Evolutionary conservation across 1,140 invertebrate genomes (phyloP), one percentile per base, ranked within the genome.

Genomic region (Drosophila serrata): DNA sequence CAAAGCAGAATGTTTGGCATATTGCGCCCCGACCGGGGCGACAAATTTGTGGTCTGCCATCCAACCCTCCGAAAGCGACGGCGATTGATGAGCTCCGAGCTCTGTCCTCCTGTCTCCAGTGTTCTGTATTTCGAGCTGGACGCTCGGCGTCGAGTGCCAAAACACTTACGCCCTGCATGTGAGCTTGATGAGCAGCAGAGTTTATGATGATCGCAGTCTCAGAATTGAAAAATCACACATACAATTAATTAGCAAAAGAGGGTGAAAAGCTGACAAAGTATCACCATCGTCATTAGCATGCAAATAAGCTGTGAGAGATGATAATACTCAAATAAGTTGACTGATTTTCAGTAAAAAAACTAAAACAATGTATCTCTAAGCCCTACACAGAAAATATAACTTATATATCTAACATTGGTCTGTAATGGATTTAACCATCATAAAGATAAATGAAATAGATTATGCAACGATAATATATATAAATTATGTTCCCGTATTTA

Each of bases 131-230:
- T 63, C 62, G 64, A 82, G 80, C 79, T 87, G 79, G 82, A 82
- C 81, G 51, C 75, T 46, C 63, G 31, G 63, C 51, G 57, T 45
- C 59, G 78, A 81, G 79, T 82, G 75, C 69, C 82, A 85, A 72
- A 85, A 85, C 77, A 85, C 76, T 85, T 80, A 84, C 57, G 68
- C 82, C 64, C 59, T 49, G 53, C 19, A 19, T 35, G 39, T 59
- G 35, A 40, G 51, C 59, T 73, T 76, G 79, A 87, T 69, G 57
- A 39, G 45, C 46, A 29, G 58, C 53, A 55, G 67, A 62, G 67
- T 29, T n/a, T n/a, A n/a, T 62, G 67, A 75, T 48, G 67, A 62
- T 64, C 33, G 19, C 22, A 35, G 43, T 29, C 57, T 51, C 51
- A 53, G 72, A 64, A 57, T 64, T 65, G 60, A 75, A 55, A 65